These are phyloP conservation scores for Forbesichthys papilliferus DNA, from an alignment of 2,113 vertebrate species.

Conservation along the genomic window DNA sequence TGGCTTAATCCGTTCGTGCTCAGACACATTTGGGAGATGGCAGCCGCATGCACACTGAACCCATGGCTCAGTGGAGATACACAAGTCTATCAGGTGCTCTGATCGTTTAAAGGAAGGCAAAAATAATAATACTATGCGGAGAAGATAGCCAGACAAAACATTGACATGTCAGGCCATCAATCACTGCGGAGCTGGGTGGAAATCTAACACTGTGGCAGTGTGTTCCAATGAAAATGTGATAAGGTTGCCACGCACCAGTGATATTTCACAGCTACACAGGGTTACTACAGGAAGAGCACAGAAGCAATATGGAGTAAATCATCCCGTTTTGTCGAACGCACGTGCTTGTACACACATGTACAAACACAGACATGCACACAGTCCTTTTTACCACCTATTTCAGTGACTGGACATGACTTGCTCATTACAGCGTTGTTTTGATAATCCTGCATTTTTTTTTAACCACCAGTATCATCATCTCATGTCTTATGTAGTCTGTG, in stretches of 20 bases:
- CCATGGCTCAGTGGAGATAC: conserved; percentile 2
- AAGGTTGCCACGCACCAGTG: conserved; percentile 35
- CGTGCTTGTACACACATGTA: background rate
- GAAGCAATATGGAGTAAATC: conserved; percentile 12
- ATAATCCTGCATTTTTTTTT: no score
- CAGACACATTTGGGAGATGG: conserved; percentile 33
- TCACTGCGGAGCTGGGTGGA: conserved; percentile 17
- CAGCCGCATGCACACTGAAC: conserved; percentile 8
- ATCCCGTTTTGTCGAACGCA: conserved; percentile 25
- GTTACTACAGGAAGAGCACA: conserved; percentile 34
- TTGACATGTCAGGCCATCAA: conserved; percentile 11
- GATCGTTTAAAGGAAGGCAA: conserved; percentile 22
- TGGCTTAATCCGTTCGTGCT: conserved; percentile 34
- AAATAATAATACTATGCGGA: conserved; percentile 17
- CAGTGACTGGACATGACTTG: no score
- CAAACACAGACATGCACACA: conserved; percentile 9
- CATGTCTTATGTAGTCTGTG: no score
- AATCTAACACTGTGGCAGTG: conserved; percentile 30
- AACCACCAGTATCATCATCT: no score
- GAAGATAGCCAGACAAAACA: conserved; percentile 38
- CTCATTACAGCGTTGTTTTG: no score
- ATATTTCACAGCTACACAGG: conserved; percentile 50
- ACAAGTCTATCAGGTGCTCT: conserved; percentile 26
- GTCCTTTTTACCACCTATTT: no score
- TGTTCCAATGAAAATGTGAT: conserved; percentile 14